Evolutionary conservation across 2,888 invertebrate species (phyloP), one percentile per base, ranked within the genome.

Genomic region (Quadroppia sp.): DNA sequence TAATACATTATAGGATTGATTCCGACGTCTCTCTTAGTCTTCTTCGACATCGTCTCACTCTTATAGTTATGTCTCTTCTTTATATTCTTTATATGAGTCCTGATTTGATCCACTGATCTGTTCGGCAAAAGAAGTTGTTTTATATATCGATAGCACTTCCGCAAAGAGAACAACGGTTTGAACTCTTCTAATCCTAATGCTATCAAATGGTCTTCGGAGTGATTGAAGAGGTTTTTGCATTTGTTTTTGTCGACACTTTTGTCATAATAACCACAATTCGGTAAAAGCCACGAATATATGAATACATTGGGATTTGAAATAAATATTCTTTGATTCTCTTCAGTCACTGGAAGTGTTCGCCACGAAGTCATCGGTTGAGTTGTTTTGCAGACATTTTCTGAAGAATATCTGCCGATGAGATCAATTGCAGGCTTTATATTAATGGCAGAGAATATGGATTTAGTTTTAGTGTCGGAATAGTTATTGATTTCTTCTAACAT

Each of bases 201-300:
- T 28, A 75, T 53, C 17, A 75, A 56, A 53, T 56, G 69, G 28
- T 75, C 75, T 67, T 75, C 75, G 20, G 75, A 56, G 40, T 20
- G 25, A 36, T 32, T 75, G 48, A 75, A 75, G n/a, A 36, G 30
- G 1, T 42, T 59, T 50, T 75, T 67, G 23, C 17, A 17, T 30
- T 42, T 67, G 30, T 42, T 73, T 42, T 61, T 71, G 67, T 13
- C 25, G 4, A 13, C 20, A 11, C 30, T 4, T 20, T 23, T 48
- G 36, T 48, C 59, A 36, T 28, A 50, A 53, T 15, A 75, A 9
- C 73, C 70, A 32, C 56, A 56, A 23, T 23, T 20, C 20, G 75
- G 75, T 28, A 75, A 67, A 45, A 73, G 71, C 48, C 70, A 67
- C 17, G 56, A n/a, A 59, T 42, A 59, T 20, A 13, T 56, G 20